phyloP scores from a whole-genome alignment of 2,888 invertebrate species.

The Rhingia rostrata region DNA sequence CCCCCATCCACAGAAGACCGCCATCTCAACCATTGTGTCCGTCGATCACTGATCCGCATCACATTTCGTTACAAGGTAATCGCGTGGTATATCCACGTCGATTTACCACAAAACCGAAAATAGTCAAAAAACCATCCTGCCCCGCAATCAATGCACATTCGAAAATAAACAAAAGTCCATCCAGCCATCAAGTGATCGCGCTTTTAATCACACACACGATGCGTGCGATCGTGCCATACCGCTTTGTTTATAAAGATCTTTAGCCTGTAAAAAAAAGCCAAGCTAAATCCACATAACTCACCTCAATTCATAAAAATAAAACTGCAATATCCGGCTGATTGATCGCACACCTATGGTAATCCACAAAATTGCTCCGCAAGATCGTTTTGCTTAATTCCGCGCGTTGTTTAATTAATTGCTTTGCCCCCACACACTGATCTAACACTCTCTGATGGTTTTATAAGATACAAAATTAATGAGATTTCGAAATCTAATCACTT shows the following conservation, averaged over 20 bases:
- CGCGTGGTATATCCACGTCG: background rate
- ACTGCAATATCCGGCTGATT: constrained; percentile 67
- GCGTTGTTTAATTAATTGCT: constrained; percentile 56
- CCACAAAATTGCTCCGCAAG: constrained; percentile 63
- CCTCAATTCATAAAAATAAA: constrained; percentile 52
- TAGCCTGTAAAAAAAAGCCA: constrained; percentile 22
- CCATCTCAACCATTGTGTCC: constrained; percentile 35
- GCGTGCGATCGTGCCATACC: constrained; percentile 46
- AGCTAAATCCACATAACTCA: constrained; percentile 60
- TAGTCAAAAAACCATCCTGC: constrained; percentile 26
- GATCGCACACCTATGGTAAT: constrained; percentile 56
- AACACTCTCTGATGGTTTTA: constrained; percentile 32
- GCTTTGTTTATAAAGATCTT: constrained; percentile 62
- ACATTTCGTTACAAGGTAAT: constrained; percentile 40
- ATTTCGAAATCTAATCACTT: constrained; percentile 54
- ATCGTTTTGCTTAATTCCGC: constrained; percentile 54
- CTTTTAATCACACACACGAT: constrained; percentile 32
- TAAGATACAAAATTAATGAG: constrained; percentile 3
- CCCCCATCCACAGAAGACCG: background rate
- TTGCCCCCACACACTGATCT: constrained; percentile 57
- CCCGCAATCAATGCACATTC: constrained; percentile 43
- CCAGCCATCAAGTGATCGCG: constrained; percentile 32
- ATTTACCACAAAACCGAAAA: constrained; percentile 41
- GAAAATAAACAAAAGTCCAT: constrained; percentile 52
- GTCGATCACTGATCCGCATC: constrained; percentile 27